These are phyloP conservation scores for Clupea harengus DNA, from an alignment of 2,113 vertebrate genomes.

Conservation along the genomic window DNA sequence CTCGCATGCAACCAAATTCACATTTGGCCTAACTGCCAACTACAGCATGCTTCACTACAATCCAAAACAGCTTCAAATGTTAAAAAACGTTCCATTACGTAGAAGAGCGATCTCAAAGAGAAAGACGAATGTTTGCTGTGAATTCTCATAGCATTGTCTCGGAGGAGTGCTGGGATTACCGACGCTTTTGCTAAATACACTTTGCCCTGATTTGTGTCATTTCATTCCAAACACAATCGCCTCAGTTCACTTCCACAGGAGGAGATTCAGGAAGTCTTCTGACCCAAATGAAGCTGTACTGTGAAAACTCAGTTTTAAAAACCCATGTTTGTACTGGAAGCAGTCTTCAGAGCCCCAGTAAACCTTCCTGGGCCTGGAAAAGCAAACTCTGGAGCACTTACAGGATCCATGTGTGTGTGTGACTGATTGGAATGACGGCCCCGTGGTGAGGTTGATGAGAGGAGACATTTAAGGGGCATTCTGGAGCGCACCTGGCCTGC, in stretches of 20 bases:
- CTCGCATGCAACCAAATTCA: background rate
- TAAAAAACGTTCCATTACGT: background rate
- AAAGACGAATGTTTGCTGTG: background rate
- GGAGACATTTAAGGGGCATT: background rate
- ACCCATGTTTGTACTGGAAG: background rate
- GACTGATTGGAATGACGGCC: background rate
- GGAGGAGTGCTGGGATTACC: background rate
- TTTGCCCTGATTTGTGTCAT: background rate
- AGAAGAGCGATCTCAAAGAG: background rate
- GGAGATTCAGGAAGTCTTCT: background rate
- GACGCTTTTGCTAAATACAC: background rate
- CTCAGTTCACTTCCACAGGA: background rate
- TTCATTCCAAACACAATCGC: background rate
- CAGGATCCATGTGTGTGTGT: background rate
- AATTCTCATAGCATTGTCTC: background rate
- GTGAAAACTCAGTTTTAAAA: background rate
- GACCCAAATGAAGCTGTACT: background rate
- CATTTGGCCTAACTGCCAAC: background rate
- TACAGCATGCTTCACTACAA: background rate
- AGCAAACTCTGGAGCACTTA: background rate
- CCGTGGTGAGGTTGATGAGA: background rate
- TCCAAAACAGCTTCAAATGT: background rate
- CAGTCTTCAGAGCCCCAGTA: background rate
- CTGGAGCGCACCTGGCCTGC: background rate
- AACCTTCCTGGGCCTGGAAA: slow-evolving; percentile 7